phyloP scores from a whole-genome alignment of 1,140 invertebrate genomes.

The Drosophila oshimai region DNA sequence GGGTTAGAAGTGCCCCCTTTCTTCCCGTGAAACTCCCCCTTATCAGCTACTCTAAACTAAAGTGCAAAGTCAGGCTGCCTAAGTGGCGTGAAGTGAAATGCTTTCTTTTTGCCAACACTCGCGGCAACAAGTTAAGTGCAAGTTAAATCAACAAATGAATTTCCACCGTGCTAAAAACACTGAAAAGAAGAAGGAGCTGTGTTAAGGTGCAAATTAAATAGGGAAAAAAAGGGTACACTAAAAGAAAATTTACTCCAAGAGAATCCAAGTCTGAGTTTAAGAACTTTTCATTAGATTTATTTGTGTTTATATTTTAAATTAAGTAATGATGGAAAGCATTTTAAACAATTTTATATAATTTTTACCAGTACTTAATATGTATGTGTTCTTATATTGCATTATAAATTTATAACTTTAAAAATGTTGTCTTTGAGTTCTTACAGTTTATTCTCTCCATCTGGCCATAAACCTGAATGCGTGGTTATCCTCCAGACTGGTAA shows the following conservation, averaged over 20 bases:
- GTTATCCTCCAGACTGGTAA: conserved; percentile 2
- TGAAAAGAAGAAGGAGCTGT: not conserved
- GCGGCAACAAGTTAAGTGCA: conserved; percentile 50
- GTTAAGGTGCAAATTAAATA: conserved; percentile 3
- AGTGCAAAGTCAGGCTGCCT: conserved; percentile 42
- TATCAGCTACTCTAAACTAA: conserved; percentile 26
- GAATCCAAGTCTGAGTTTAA: too few species aligned
- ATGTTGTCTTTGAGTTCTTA: too few species aligned
- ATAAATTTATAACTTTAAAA: too few species aligned
- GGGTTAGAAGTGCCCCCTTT: conserved; percentile 11
- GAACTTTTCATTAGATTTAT: too few species aligned
- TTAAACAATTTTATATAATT: too few species aligned
- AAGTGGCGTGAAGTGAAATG: conserved; percentile 58
- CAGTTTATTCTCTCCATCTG: conserved; percentile 1
- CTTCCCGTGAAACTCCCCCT: not conserved
- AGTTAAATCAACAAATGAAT: conserved; percentile 53
- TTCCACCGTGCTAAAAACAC: conserved; percentile 54
- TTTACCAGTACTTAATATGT: too few species aligned
- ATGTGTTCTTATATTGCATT: too few species aligned
- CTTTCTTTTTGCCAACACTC: conserved; percentile 41
- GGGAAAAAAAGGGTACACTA: not conserved
- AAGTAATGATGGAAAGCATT: too few species aligned
- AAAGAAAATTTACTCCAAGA: too few species aligned
- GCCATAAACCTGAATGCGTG: conserved; percentile 5
- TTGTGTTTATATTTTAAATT: too few species aligned